These are phyloP conservation scores for Cricetomys ansorgei DNA, from an alignment of 2,113 vertebrate species.

Conservation along the genomic window DNA sequence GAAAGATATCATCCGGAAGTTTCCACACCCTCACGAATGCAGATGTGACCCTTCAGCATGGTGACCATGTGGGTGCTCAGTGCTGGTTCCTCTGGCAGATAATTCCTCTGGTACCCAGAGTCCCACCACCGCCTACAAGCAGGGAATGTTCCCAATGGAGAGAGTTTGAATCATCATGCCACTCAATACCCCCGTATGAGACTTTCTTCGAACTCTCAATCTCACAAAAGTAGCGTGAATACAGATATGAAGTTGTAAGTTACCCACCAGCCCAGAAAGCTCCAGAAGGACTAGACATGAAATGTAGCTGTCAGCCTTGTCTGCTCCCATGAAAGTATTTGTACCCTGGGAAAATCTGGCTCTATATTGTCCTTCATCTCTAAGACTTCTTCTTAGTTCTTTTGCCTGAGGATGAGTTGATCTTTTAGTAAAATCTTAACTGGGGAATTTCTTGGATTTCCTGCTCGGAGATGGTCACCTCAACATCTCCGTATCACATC, in stretches of 20 bases:
- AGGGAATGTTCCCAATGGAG: not conserved
- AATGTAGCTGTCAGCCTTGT: no score
- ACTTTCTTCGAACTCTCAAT: not conserved
- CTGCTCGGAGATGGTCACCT: not conserved
- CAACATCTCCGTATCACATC: not conserved
- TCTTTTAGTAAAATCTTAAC: constrained; percentile 22
- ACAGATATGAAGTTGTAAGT: not conserved
- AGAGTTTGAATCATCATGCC: not conserved
- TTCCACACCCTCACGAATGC: accelerated
- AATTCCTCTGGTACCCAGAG: not conserved
- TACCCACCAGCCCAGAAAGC: constrained; percentile 4
- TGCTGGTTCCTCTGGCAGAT: not conserved
- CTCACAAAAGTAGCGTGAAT: not conserved
- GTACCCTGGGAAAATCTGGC: not conserved
- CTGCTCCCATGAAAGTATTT: not conserved
- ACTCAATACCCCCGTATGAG: not conserved
- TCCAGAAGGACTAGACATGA: not conserved
- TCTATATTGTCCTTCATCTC: not conserved
- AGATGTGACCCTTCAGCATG: accelerated
- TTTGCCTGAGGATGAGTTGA: not conserved
- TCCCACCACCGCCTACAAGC: no score
- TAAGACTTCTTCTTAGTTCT: not conserved
- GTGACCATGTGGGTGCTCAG: accelerated
- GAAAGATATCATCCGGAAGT: not conserved
- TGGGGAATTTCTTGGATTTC: constrained; percentile 36